Percentiles rank a stretch among this genome's conserved stretches.
phyloP scores from a whole-genome alignment of 2,797 vertebrate genomes.

The Peromyscus eremicus region DNA sequence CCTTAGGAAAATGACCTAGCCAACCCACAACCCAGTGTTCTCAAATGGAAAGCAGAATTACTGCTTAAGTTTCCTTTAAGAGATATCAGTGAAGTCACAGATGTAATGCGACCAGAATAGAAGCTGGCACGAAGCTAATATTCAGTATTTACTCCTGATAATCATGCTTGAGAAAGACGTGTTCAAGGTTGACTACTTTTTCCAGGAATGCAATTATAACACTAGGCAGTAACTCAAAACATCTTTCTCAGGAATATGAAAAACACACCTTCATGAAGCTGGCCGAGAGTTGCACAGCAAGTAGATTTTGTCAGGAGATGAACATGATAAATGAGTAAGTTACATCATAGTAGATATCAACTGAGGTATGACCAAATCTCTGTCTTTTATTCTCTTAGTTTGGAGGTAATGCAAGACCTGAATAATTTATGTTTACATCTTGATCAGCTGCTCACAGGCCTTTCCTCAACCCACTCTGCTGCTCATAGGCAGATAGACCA shows the following conservation, averaged over 20 bases:
- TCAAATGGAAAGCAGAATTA: constrained; percentile 75
- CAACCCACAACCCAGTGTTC: constrained; percentile 56
- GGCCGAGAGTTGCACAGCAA: constrained; percentile 29
- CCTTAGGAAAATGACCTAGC: constrained; percentile 55
- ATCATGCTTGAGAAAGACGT: neutral
- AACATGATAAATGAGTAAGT: neutral
- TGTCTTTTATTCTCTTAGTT: neutral
- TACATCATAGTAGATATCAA: neutral
- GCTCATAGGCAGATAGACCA: neutral
- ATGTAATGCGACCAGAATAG: neutral
- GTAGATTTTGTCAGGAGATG: neutral
- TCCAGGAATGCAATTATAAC: constrained; percentile 19
- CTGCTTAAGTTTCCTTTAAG: constrained; percentile 9
- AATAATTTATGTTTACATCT: neutral
- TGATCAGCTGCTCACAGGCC: neutral
- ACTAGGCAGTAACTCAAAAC: neutral
- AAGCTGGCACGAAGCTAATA: neutral
- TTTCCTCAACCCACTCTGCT: neutral
- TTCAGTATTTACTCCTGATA: neutral
- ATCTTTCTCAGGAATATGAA: constrained; percentile 29
- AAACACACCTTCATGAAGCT: neutral
- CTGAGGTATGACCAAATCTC: neutral
- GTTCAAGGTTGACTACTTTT: constrained; percentile 40
- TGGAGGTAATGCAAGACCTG: neutral
- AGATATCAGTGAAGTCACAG: neutral